These are phyloP conservation scores for Halisarca cf. caerulea DNA, from an alignment of 37 sponge, comb jelly and placozoan species.

Conservation along the genomic window DNA sequence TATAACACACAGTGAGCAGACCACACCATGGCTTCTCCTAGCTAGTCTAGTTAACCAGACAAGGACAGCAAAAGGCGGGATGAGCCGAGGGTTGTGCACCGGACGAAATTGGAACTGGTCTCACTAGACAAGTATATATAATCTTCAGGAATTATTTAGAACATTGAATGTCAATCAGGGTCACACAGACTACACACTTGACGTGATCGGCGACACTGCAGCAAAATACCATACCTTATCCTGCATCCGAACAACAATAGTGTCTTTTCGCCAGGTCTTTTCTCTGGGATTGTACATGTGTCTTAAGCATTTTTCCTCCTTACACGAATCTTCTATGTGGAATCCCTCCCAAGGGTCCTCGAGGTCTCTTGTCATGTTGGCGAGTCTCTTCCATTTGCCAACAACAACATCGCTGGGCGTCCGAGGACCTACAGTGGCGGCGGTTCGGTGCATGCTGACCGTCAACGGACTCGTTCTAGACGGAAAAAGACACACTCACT, in stretches of 20 bases:
- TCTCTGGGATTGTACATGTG: slow-evolving; percentile 73
- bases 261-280: slow-evolving; percentile 64
- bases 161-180: not conserved
- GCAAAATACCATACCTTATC: slow-evolving; percentile 57
- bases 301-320: slow-evolving; percentile 46
- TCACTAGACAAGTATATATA: too few species aligned
- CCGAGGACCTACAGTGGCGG: not conserved
- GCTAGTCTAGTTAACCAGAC: too few species aligned
- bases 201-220: too few species aligned
- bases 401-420: not conserved
- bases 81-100: not conserved
- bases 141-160: too few species aligned
- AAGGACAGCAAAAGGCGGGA: too few species aligned
- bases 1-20: too few species aligned
- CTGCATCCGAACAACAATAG: slow-evolving; percentile 78
- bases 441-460: not conserved
- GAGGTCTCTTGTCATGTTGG: not conserved
- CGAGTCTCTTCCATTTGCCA: slow-evolving; percentile 32
- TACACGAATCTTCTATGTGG: slow-evolving; percentile 36
- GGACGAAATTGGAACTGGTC: not conserved
- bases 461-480: not conserved
- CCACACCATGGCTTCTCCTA: too few species aligned
- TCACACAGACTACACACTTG: too few species aligned
- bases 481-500: not conserved
- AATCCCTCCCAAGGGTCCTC: slow-evolving; percentile 60